A percentile compares a stretch with the other conserved stretches of the same genome.
These are phyloP conservation scores for Fregata magnificens DNA, from an alignment of 2,113 vertebrate species.

Conservation along the genomic window DNA sequence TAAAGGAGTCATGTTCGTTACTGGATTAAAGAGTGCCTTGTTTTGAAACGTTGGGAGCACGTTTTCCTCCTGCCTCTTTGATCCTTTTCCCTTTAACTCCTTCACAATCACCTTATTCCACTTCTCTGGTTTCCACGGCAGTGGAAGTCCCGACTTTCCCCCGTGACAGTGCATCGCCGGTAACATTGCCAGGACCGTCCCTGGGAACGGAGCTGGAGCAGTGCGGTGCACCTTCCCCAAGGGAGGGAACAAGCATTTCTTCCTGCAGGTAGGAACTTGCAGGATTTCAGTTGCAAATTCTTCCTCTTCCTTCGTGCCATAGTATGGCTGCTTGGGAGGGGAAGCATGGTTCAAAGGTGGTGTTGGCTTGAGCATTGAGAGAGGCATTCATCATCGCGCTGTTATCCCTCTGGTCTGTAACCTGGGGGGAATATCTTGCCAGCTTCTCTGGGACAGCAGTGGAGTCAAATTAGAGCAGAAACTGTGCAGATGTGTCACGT, in stretches of 20 bases:
- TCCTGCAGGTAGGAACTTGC: background rate
- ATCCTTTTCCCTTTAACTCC: background rate
- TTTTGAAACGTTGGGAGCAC: background rate
- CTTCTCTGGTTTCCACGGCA: accelerated
- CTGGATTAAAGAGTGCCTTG: background rate
- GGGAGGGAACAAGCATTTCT: background rate
- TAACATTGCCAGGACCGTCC: accelerated
- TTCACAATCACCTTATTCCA: background rate
- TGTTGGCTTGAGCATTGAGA: background rate
- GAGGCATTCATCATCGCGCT: accelerated
- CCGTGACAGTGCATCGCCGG: accelerated
- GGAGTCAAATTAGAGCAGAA: background rate
- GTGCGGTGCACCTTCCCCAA: accelerated
- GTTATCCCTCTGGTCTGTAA: background rate
- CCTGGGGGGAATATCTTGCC: accelerated
- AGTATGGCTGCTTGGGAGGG: background rate
- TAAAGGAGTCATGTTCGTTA: background rate
- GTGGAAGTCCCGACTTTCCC: accelerated
- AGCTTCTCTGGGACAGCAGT: background rate
- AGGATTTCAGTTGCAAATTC: background rate
- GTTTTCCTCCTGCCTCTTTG: background rate
- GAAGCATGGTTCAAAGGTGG: accelerated
- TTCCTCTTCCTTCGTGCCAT: accelerated
- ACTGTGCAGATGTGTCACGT: accelerated
- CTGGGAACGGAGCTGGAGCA: background rate